A percentile compares a stretch with the other conserved stretches of the same genome.
phyloP scores from a whole-genome alignment of 64 coral and sea anemone species.

The Anthopleura sola region DNA sequence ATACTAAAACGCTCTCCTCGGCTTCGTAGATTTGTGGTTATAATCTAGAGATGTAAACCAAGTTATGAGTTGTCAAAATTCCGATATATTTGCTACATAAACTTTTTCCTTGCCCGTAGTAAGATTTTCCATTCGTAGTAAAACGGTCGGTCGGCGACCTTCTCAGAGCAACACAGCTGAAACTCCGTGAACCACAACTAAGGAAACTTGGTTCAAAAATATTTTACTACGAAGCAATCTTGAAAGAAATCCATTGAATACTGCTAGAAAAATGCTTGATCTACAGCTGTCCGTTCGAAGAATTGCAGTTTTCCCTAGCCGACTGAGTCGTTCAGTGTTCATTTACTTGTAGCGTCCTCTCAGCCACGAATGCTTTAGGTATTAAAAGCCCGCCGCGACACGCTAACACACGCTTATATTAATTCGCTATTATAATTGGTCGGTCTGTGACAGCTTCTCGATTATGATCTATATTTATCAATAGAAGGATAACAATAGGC shows the following conservation, averaged over 20 bases:
- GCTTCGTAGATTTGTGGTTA: background rate
- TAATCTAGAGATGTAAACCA: background rate
- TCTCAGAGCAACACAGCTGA: background rate
- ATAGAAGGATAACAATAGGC: background rate
- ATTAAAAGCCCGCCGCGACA: conserved; percentile 11
- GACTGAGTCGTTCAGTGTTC: background rate
- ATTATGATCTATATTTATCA: background rate
- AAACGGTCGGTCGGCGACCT: conserved; percentile 1
- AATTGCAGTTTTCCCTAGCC: too few species aligned
- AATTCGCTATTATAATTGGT: background rate
- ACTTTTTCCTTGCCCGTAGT: background rate
- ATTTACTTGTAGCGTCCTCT: background rate
- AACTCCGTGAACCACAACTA: background rate
- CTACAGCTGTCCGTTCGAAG: background rate
- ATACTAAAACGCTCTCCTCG: background rate
- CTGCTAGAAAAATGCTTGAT: background rate
- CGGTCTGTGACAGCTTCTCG: background rate
- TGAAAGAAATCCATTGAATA: background rate
- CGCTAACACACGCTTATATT: background rate
- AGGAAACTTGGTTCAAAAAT: background rate
- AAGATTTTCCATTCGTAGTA: background rate
- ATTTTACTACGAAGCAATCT: background rate
- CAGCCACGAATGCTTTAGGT: background rate
- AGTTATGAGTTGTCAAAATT: background rate
- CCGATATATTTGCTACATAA: background rate